A percentile compares a stretch with the other conserved stretches of the same genome.
These are phyloP conservation scores for Petrophora chlorosata DNA, from an alignment of 2,888 invertebrate genomes.

Conservation along the genomic window DNA sequence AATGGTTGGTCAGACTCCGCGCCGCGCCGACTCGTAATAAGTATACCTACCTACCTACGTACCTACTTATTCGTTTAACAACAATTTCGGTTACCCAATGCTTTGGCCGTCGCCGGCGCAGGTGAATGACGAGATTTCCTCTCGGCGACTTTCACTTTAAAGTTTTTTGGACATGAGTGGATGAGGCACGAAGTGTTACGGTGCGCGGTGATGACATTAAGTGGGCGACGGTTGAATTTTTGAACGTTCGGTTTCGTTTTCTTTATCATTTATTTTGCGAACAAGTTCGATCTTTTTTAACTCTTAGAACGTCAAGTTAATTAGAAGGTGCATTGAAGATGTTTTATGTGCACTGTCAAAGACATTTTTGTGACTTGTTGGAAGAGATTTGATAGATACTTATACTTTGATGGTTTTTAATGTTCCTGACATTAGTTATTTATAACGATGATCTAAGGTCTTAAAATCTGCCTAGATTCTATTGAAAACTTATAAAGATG, in stretches of 20 bases:
- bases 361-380: no score
- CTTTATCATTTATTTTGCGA: slow-evolving; percentile 16
- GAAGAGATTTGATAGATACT: no score
- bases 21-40: no score
- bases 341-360: no score
- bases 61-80: slow-evolving; percentile 54
- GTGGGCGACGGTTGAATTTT: slow-evolving; percentile 26
- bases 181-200: slow-evolving; percentile 43
- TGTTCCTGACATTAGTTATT: no score
- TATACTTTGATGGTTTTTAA: no score
- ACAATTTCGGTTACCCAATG: slow-evolving; percentile 73
- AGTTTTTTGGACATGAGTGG: slow-evolving; percentile 60
- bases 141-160: slow-evolving; percentile 79
- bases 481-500: no score
- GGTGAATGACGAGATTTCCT: slow-evolving; percentile 69
- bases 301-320: no score
- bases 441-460: no score
- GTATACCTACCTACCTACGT: slow-evolving; percentile 24
- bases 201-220: slow-evolving; percentile 40
- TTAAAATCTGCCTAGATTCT: no score
- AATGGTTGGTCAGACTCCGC: no score
- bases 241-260: slow-evolving; percentile 35
- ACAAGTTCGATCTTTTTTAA: background rate
- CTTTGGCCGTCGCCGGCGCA: slow-evolving; percentile 39
- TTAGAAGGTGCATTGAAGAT: no score